These are phyloP conservation scores for Lepas anatifera DNA, from an alignment of 2,888 invertebrate species.

Conservation along the genomic window DNA sequence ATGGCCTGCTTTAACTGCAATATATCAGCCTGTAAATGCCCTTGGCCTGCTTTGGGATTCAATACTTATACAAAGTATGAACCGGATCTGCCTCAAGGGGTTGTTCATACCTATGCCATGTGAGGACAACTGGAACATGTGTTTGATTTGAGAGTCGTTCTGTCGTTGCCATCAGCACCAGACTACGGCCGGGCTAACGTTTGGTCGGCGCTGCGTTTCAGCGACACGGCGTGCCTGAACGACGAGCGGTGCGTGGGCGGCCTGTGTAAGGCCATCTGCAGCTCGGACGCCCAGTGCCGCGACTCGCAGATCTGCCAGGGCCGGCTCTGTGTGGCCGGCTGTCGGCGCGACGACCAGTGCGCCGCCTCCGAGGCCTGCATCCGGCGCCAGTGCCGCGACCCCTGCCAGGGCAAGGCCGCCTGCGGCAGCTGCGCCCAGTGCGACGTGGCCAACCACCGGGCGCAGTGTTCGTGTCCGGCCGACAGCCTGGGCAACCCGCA, in stretches of 20 bases:
- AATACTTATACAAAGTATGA: too few relatives aligned
- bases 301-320: conserved; percentile 75
- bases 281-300: conserved; percentile 57
- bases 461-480: conserved; percentile 71
- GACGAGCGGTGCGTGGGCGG: conserved; percentile 77
- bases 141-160: too few relatives aligned
- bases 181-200: conserved; percentile 18
- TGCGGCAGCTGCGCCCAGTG: conserved; percentile 78
- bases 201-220: conserved; percentile 30
- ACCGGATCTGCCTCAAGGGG: too few relatives aligned
- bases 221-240: conserved; percentile 66
- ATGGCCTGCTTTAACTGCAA: too few relatives aligned
- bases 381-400: conserved; percentile 70
- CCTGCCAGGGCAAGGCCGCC: conserved; percentile 56
- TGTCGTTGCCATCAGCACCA: too few relatives aligned
- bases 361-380: conserved; percentile 61
- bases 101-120: too few relatives aligned
- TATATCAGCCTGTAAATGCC: too few relatives aligned
- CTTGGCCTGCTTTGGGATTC: too few relatives aligned
- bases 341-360: conserved; percentile 70
- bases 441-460: conserved; percentile 60
- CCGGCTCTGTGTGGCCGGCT: conserved; percentile 71
- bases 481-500: conserved; percentile 72
- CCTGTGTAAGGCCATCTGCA: conserved; percentile 71
- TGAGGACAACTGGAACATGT: too few relatives aligned